These are phyloP conservation scores for Dryococelus australis DNA, from an alignment of 2,888 invertebrate genomes.

Conservation along the genomic window DNA sequence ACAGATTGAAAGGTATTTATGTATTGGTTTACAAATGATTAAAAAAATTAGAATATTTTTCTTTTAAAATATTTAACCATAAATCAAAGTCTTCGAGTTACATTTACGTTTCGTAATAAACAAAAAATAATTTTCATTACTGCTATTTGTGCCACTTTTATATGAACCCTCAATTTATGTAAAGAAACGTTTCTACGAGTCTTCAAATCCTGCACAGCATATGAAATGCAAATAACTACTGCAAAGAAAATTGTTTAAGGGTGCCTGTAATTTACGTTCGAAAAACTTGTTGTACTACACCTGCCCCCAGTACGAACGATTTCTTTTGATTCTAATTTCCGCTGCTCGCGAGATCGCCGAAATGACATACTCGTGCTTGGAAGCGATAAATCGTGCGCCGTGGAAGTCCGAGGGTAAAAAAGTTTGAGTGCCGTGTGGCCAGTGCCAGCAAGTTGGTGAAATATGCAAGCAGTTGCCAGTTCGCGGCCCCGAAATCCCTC, in stretches of 20 bases:
- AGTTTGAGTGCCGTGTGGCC: neutral
- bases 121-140: no score
- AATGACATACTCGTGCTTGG: slow-evolving; percentile 1
- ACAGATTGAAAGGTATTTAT: no score
- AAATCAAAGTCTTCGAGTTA: no score
- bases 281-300: neutral
- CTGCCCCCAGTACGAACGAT: neutral
- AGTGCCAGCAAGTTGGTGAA: neutral
- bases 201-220: no score
- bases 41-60: no score
- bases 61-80: no score
- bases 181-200: no score
- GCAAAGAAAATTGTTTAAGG: neutral
- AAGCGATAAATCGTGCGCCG: neutral
- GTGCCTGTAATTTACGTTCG: neutral
- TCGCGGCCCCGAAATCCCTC: neutral
- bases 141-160: no score
- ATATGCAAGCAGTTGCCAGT: neutral
- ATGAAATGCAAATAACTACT: no score
- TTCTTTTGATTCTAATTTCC: neutral
- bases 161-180: no score
- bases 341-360: neutral
- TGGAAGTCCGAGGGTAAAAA: neutral
- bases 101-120: no score
- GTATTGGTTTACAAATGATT: no score